These are phyloP conservation scores for Polydesmus complanatus DNA, from an alignment of 2,888 invertebrate species.

Conservation along the genomic window DNA sequence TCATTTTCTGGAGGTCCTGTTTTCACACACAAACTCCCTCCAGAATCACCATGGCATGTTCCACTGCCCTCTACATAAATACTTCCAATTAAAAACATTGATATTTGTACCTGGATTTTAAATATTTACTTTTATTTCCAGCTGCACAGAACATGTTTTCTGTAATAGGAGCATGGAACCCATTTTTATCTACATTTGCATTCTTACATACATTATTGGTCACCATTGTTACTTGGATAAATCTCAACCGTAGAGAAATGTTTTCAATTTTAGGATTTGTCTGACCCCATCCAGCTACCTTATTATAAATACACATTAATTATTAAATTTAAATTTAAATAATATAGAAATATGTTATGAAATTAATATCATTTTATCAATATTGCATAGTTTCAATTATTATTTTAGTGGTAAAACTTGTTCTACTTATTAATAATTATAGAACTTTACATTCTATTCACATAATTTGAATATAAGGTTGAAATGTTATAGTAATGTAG, in stretches of 20 bases:
- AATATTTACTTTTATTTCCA: constrained; percentile 4
- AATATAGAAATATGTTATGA: no score
- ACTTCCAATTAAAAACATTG: not conserved
- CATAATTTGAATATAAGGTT: no score
- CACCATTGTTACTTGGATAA: constrained; percentile 19
- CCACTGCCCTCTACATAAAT: not conserved
- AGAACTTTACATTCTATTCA: no score
- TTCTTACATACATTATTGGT: constrained; percentile 17
- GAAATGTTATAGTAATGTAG: no score
- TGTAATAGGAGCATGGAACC: not conserved
- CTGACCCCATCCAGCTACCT: constrained; percentile 22
- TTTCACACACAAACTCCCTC: constrained; percentile 2
- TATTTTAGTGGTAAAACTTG: no score
- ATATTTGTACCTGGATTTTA: not conserved
- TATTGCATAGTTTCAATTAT: no score
- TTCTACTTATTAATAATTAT: no score
- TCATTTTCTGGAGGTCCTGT: not conserved
- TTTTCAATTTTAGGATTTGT: constrained; percentile 19
- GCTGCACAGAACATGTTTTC: constrained; percentile 16
- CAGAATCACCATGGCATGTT: constrained; percentile 12
- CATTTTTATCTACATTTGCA: constrained; percentile 12
- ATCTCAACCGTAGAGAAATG: constrained; percentile 17
- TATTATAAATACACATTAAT: no score
- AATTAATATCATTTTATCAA: no score
- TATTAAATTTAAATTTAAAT: no score